A percentile compares a stretch with the other conserved stretches of the same genome.
These are phyloP conservation scores for Rhorus exstirpatorius DNA, from an alignment of 2,888 invertebrate species.

Conservation along the genomic window DNA sequence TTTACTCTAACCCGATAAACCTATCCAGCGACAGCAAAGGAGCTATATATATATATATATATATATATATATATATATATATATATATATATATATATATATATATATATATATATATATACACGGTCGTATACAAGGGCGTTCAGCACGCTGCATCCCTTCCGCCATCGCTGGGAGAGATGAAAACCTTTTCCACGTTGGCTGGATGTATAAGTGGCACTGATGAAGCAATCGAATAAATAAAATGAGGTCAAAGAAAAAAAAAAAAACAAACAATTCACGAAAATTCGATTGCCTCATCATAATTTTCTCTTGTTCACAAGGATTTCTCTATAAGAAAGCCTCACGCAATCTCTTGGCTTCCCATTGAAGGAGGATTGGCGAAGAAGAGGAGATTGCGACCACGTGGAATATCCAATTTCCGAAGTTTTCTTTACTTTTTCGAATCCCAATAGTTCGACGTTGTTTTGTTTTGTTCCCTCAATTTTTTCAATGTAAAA, in stretches of 20 bases:
- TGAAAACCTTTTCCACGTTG: not conserved
- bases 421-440: too few species aligned
- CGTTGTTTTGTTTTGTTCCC: too few species aligned
- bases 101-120: too few species aligned
- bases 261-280: not conserved
- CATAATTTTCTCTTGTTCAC: not conserved
- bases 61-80: too few species aligned
- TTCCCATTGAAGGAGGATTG: too few species aligned
- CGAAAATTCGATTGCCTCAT: not conserved
- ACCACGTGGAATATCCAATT: too few species aligned
- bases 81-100: too few species aligned
- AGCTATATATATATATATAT: too few species aligned
- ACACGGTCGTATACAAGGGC: not conserved
- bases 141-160: not conserved
- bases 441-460: too few species aligned
- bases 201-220: not conserved
- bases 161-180: not conserved
- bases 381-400: too few species aligned
- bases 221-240: not conserved
- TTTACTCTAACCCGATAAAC: constrained; percentile 24
- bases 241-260: not conserved
- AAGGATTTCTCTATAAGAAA: not conserved
- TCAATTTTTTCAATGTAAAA: too few species aligned
- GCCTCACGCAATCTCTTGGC: not conserved
- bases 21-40: not conserved